These are phyloP conservation scores for Lasioglossum vierecki DNA, from an alignment of 2,888 invertebrate genomes.

Conservation along the genomic window DNA sequence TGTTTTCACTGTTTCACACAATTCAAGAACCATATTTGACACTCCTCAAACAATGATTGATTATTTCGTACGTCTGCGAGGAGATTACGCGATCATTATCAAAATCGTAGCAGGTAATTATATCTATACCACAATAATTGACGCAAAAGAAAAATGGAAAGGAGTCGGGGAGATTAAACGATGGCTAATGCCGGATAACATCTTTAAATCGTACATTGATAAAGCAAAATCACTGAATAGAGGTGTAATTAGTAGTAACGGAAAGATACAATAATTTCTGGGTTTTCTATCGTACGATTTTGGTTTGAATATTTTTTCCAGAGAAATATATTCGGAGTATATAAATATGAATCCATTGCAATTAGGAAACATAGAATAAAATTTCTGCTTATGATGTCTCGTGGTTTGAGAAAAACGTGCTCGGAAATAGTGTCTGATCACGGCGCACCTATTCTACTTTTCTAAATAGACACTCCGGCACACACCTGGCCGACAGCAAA, in stretches of 20 bases:
- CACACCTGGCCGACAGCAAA: not conserved
- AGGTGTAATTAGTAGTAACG: not conserved
- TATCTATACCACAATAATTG: not conserved
- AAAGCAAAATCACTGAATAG: not conserved
- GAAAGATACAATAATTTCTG: not conserved
- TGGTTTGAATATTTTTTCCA: not conserved
- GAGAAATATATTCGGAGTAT: not conserved
- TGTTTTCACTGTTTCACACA: too few species aligned
- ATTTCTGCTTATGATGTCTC: not conserved
- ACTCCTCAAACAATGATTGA: not conserved
- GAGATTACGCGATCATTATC: not conserved
- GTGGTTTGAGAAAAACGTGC: not conserved
- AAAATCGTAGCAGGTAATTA: not conserved
- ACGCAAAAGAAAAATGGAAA: not conserved
- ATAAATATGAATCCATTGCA: not conserved
- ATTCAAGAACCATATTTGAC: not conserved
- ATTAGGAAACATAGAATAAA: not conserved
- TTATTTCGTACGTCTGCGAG: not conserved
- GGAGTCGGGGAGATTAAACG: not conserved
- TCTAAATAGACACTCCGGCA: not conserved
- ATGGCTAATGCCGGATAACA: not conserved
- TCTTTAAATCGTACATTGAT: not conserved
- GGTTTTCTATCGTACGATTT: not conserved
- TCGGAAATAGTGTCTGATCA: not conserved
- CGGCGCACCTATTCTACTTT: not conserved